Evolutionary conservation across 37 sponge, comb jelly and placozoan species (phyloP).

Genomic region (Haliclona indistincta): DNA sequence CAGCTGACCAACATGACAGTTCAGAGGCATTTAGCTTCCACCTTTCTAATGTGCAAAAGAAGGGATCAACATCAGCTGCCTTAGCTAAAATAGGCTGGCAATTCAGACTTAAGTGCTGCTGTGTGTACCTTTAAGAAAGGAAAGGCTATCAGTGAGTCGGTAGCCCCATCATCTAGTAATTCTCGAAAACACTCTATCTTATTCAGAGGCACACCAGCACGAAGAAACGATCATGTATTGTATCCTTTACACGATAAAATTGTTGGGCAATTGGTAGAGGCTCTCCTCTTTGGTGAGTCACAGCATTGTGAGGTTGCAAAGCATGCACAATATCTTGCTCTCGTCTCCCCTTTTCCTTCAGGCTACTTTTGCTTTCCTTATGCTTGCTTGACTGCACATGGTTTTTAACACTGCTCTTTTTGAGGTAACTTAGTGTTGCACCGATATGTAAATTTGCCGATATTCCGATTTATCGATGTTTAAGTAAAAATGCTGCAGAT

Average conservation of each 20-base stretch:
- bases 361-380: background rate
- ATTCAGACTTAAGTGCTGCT: too few relatives aligned
- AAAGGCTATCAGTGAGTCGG: too few relatives aligned
- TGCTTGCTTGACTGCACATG: slow-evolving; percentile 8
- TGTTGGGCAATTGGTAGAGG: background rate
- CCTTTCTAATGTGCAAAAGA: too few relatives aligned
- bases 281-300: background rate
- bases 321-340: background rate
- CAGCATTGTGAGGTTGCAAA: background rate
- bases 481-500: background rate
- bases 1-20: too few relatives aligned
- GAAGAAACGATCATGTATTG: slow-evolving; percentile 8
- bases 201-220: slow-evolving; percentile 1
- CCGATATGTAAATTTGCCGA: too few relatives aligned
- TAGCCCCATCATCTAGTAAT: slow-evolving; percentile 15
- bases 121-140: too few relatives aligned
- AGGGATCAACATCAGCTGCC: too few relatives aligned
- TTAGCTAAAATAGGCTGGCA: too few relatives aligned
- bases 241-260: slow-evolving; percentile 7
- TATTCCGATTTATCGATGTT: too few relatives aligned
- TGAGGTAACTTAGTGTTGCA: background rate
- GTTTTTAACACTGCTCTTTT: background rate
- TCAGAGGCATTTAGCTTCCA: too few relatives aligned
- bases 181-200: background rate
- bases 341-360: background rate